phyloP scores from a whole-genome alignment of 2,888 invertebrate genomes.

The Balanococcus diminutus region DNA sequence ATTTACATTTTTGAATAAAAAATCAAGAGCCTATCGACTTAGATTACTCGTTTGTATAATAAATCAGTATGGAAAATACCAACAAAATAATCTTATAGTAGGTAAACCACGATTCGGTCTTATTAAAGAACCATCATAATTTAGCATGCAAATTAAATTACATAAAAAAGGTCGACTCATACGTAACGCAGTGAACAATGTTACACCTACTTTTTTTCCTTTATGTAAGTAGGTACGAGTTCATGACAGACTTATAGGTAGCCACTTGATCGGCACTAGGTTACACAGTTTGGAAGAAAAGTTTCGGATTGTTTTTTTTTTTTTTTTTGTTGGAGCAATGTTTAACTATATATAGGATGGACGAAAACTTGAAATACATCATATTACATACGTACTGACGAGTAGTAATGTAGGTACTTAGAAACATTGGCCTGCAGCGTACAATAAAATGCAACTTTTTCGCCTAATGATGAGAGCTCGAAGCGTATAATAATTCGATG shows the following conservation, averaged over 20 bases:
- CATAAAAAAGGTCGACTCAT: slow-evolving; percentile 1
- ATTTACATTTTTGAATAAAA: slow-evolving; percentile 27
- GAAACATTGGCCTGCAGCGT: background rate
- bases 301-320: too few species aligned
- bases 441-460: background rate
- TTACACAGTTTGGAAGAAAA: too few species aligned
- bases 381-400: background rate
- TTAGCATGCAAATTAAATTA: slow-evolving; percentile 11
- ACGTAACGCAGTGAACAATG: background rate
- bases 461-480: background rate
- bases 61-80: slow-evolving; percentile 21
- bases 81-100: background rate
- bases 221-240: background rate
- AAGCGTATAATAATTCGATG: background rate
- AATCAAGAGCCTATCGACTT: background rate
- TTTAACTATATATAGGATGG: too few species aligned
- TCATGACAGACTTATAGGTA: too few species aligned
- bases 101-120: background rate
- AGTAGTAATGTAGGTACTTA: background rate
- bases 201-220: background rate
- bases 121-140: background rate
- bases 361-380: background rate
- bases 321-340: too few species aligned
- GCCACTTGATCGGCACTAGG: too few species aligned
- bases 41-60: background rate